phyloP scores from a whole-genome alignment of 2,797 vertebrate species.

The Otolemur crassicaudatus region DNA sequence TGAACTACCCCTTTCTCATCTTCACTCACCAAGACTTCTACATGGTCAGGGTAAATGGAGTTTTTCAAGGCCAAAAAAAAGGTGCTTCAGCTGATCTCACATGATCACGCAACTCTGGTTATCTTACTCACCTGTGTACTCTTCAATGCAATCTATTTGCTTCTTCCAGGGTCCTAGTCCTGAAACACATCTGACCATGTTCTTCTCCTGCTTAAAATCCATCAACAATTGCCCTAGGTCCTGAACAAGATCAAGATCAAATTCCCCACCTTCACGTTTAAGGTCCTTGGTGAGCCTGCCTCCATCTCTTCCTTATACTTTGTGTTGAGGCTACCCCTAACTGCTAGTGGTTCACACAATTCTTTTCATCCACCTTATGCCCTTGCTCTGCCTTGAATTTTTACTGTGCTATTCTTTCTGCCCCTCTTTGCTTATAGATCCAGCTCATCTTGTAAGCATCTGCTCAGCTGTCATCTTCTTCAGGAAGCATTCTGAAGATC shows the following conservation, averaged over 20 bases:
- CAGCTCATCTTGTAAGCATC: neutral
- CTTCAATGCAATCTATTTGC: neutral
- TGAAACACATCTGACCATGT: neutral
- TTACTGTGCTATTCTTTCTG: neutral
- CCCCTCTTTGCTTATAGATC: neutral
- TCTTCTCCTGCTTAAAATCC: neutral
- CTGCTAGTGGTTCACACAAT: neutral
- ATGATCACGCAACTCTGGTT: neutral
- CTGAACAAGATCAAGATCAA: neutral
- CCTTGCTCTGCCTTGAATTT: neutral
- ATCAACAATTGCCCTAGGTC: neutral
- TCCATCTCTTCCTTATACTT: neutral
- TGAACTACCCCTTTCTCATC: neutral
- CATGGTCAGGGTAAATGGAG: neutral
- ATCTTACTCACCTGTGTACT: neutral
- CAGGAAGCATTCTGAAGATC: constrained; percentile 10
- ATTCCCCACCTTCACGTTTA: neutral
- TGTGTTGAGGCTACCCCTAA: neutral
- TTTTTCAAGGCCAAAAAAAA: neutral
- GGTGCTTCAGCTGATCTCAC: neutral
- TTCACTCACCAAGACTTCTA: neutral
- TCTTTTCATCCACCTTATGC: neutral
- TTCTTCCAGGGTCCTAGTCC: neutral
- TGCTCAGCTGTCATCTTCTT: neutral
- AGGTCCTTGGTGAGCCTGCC: neutral